Evolutionary conservation across 2,888 invertebrate genomes (phyloP), one percentile per base, ranked within the genome.

Genomic region (Protonemura montana): DNA sequence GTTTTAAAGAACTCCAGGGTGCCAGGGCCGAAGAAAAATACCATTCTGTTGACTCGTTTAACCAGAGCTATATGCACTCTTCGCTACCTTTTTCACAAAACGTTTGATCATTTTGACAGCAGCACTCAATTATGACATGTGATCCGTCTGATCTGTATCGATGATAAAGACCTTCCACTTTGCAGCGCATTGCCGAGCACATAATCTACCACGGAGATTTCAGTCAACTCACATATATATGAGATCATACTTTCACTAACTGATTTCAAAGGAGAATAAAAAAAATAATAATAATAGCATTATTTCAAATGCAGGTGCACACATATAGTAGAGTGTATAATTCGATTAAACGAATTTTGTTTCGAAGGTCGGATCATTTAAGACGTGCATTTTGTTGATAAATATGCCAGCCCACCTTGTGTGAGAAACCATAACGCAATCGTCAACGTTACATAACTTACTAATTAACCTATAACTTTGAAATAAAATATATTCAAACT

Each of bases 101-200:
- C 59, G 13, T 59, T 59, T 59, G 59, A 59, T 59, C 59, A 59
- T 59, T 59, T 59, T 59, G 59, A 59, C 59, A 59, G 59, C 16
- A 59, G 59, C 59, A 59, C 59, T 59, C 59, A 59, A 59, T 59
- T 59, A 59, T 13, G 59, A 59, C 59, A 59, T 59, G 59, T 59
- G 59, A 59, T 59, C 59, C 59, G 59, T 59, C 59, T 59, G 59
- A 59, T 59, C 6, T 21, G 1, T 21, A 21, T 59, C 59, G 59
- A 21, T 59, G 59, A 59, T 59, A 59, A 59, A 59, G 59, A 59
- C 59, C 59, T 59, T 59, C 59, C 59, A 59, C 59, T 59, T 21
- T 59, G 59, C 59, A 59, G 59, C 59, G 59, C 7, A 59, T 7
- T 59, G 59, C 59, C 3, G 59, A 3, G 1, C 21, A 21, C 16